Evolutionary conservation across 2,888 invertebrate species (phyloP), one percentile per base, ranked within the genome.

Genomic region (Julus scanicus): DNA sequence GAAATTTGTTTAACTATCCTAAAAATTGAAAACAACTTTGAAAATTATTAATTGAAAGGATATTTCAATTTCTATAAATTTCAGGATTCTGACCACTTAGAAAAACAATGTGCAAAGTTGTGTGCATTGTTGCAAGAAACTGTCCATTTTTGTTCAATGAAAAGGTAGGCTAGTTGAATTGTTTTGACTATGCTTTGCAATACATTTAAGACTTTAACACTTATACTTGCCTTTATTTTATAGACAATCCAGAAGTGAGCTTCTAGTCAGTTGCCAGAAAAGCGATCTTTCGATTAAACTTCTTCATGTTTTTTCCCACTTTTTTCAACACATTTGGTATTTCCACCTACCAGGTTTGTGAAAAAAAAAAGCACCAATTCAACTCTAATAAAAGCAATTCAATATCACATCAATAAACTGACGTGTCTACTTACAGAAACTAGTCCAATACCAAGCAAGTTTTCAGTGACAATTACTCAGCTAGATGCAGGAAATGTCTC

Each of bases 251-350:
- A 40, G 20, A 20, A 49, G 48, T 85, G 85, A 44, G 29, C 85
- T 85, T 85, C 85, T 48, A 49, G 85, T 85, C 49, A 85, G 85
- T 13, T 85, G 85, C n/a, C n/a, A n/a, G 49, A 85, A 85, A 20
- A 85, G 15, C 5, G 48, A 85, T 0, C 44, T 49, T 17, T 85
- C 48, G 44, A 49, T 85, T 13, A 85, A 85, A 13, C 44, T 85
- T 85, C 49, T 85, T 44, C 85, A 85, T 15, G 29, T 85, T 20
- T 85, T 85, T 5, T 85, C 44, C 1, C 85, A 85, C 85, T 85
- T 85, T 85, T 85, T 85, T 29, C 85, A 44, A 44, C 44, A 85
- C 15, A 44, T 85, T 13, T 44, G 40, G 48, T 11, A 80, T 37
- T 80, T 80, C 37, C 80, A 80, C 80, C 15, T 80, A 37, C 13